phyloP scores from a whole-genome alignment of 2,888 invertebrate genomes.

The Apotomis betuletana region DNA sequence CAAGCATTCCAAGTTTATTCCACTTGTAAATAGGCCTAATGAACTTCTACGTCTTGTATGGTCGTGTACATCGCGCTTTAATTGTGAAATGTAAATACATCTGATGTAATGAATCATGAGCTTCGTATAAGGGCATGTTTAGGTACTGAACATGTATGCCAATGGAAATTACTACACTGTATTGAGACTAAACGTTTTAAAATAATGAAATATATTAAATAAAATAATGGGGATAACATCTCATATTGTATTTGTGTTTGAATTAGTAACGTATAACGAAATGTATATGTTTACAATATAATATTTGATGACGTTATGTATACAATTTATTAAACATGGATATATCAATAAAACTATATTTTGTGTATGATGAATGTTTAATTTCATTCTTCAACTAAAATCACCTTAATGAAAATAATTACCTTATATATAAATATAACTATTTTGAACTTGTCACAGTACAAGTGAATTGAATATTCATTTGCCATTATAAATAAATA shows the following conservation, averaged over 20 bases:
- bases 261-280: conserved; percentile 82
- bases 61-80: conserved; percentile 76
- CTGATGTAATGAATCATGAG: conserved; percentile 62
- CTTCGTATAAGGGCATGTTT: conserved; percentile 67
- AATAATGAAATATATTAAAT: conserved; percentile 66
- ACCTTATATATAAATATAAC: background rate
- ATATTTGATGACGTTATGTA: conserved; percentile 84
- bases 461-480: too few relatives aligned
- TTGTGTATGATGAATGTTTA: conserved; percentile 80
- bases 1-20: conserved; percentile 82
- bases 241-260: conserved; percentile 83
- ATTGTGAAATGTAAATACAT: conserved; percentile 76
- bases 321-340: conserved; percentile 84
- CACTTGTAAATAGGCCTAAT: conserved; percentile 83
- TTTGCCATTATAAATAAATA: too few relatives aligned
- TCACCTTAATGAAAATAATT: conserved; percentile 17
- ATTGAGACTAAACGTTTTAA: conserved; percentile 73
- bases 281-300: conserved; percentile 84
- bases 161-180: conserved; percentile 67
- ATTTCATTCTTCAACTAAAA: conserved; percentile 63
- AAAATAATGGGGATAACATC: conserved; percentile 79
- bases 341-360: conserved; percentile 85
- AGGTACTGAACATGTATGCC: conserved; percentile 67
- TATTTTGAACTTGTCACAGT: background rate
- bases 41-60: conserved; percentile 70